These are phyloP conservation scores for Pao palembangensis DNA, from an alignment of 2,113 vertebrate species.

Conservation along the genomic window DNA sequence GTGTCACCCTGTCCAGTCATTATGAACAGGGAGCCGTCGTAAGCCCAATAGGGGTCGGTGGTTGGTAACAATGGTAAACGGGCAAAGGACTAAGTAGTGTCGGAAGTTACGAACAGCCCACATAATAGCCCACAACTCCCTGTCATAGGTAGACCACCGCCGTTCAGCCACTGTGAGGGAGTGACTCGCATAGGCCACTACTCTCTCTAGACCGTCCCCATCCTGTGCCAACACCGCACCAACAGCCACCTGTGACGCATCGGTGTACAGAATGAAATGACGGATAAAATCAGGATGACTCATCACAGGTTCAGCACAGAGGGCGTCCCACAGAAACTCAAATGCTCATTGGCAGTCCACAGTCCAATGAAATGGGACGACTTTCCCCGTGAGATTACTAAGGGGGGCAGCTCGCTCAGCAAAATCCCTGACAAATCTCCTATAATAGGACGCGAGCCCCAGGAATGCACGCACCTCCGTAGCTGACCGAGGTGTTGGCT, in stretches of 20 bases:
- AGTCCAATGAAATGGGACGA: too few species aligned
- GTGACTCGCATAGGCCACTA: neutral
- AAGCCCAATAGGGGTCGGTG: neutral
- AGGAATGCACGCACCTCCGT: too few species aligned
- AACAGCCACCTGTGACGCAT: neutral
- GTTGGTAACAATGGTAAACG: neutral
- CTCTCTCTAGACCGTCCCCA: neutral
- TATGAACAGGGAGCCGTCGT: neutral
- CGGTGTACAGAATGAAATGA: neutral
- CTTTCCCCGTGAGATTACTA: too few species aligned
- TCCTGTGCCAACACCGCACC: neutral
- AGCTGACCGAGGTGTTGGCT: too few species aligned
- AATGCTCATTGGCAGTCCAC: too few species aligned
- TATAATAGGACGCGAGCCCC: too few species aligned
- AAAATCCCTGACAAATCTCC: too few species aligned
- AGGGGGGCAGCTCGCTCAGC: too few species aligned
- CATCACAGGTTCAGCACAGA: too few species aligned
- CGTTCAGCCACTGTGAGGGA: neutral
- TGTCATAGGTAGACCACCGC: conserved; percentile 2
- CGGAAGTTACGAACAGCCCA: conserved; percentile 7
- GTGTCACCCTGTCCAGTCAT: too few species aligned
- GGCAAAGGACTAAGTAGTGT: neutral
- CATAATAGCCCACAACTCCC: conserved; percentile 3
- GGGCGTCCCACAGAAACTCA: too few species aligned
- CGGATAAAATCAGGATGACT: too few species aligned